phyloP scores from a whole-genome alignment of 2,797 vertebrate genomes.

The Eremophila alpestris region DNA sequence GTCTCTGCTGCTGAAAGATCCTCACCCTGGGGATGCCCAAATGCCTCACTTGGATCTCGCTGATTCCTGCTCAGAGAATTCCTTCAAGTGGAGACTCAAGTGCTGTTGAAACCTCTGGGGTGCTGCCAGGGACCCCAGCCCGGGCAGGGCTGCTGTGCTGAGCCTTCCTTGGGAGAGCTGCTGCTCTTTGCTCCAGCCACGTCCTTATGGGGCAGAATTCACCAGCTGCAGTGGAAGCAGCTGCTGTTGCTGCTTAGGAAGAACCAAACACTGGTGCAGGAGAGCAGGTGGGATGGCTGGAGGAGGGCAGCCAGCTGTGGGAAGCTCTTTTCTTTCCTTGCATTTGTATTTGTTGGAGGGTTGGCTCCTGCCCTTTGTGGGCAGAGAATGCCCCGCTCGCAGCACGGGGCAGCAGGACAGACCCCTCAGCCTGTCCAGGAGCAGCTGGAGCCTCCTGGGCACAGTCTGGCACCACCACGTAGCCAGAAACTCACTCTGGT shows the following conservation, averaged over 20 bases:
- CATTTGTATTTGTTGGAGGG: neutral
- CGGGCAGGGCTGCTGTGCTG: neutral
- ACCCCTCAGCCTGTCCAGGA: neutral
- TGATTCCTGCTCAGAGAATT: neutral
- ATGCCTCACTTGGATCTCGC: accelerated
- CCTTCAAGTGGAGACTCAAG: neutral
- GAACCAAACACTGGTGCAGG: neutral
- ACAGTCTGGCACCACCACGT: accelerated
- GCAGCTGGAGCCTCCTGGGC: neutral
- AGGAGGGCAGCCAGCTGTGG: neutral
- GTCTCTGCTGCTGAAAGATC: neutral
- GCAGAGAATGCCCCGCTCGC: accelerated
- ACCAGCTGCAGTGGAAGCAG: neutral
- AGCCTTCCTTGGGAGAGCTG: neutral
- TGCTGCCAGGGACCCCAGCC: neutral
- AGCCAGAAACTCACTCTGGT: neutral
- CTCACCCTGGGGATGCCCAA: accelerated
- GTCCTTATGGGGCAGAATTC: neutral
- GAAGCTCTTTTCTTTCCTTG: neutral
- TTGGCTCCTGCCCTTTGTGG: neutral
- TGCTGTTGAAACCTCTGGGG: neutral
- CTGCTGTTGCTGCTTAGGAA: neutral
- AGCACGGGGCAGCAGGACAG: neutral
- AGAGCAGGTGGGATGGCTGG: neutral
- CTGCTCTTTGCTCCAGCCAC: accelerated